Percentiles rank a stretch among this genome's conserved stretches.
phyloP scores from a whole-genome alignment of 92 coral and sea anemone species.

The Zoanthus sociatus region DNA sequence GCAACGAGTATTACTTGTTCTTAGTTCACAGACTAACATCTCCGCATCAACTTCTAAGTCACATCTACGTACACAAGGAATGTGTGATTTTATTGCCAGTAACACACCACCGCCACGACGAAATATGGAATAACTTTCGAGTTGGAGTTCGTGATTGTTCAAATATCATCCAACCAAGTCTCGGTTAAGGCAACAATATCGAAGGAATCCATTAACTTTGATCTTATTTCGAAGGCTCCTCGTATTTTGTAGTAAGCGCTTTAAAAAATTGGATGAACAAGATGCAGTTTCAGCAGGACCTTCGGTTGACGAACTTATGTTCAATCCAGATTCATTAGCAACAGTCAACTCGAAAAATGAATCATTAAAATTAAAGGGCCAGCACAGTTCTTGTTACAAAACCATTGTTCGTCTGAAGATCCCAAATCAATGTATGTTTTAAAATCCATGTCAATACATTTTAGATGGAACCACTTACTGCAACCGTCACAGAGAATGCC shows the following conservation, averaged over 20 bases:
- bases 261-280: slow-evolving; percentile 12
- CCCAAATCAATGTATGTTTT: too few relatives aligned
- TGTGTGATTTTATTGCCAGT: slow-evolving; percentile 40
- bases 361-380: slow-evolving; percentile 42
- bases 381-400: background rate
- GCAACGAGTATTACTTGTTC: slow-evolving; percentile 19
- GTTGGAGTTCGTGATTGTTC: slow-evolving; percentile 25
- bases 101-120: slow-evolving; percentile 34
- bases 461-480: too few relatives aligned
- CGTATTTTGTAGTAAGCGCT: slow-evolving; percentile 22
- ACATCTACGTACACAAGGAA: slow-evolving; percentile 25
- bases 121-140: slow-evolving; percentile 42
- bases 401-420: too few relatives aligned
- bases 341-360: slow-evolving; percentile 26
- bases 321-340: background rate
- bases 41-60: slow-evolving; percentile 39
- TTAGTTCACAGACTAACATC: slow-evolving; percentile 26
- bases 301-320: background rate
- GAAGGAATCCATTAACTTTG: slow-evolving; percentile 27
- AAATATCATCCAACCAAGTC: slow-evolving; percentile 31
- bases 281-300: background rate
- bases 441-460: too few relatives aligned
- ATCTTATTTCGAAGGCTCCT: slow-evolving; percentile 33
- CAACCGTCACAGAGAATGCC: too few relatives aligned
- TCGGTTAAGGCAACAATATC: slow-evolving; percentile 33